Conservation (phyloP, 2,797 vertebrate genomes). For the Ctenopoma kingsleyae region DNA sequence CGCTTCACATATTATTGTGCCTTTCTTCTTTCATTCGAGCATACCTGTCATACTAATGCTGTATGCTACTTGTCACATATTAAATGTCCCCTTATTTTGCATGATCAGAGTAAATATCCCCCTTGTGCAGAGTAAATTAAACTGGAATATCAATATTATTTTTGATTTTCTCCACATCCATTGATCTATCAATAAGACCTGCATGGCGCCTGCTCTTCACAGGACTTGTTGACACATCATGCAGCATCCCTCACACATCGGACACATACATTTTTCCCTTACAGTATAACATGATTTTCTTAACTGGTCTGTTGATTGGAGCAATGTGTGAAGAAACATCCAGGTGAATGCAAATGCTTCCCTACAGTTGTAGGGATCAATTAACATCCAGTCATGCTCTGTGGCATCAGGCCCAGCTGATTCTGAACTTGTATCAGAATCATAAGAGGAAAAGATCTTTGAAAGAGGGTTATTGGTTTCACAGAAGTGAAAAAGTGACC, state of each 20-base stretch:
- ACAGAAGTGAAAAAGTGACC: no score
- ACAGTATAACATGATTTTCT: background rate
- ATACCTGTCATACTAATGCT: background rate
- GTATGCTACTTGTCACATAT: background rate
- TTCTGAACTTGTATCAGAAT: no score
- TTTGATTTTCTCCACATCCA: conserved; percentile 1
- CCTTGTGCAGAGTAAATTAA: background rate
- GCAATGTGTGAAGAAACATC: background rate
- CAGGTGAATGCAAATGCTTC: no score
- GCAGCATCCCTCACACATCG: background rate
- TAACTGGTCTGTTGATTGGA: background rate
- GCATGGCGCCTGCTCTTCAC: background rate
- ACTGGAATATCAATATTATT: background rate
- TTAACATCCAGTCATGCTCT: no score
- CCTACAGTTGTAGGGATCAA: no score
- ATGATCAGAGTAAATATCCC: background rate
- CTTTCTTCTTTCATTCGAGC: background rate
- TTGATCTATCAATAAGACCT: background rate
- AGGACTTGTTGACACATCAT: background rate
- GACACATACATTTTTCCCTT: background rate
- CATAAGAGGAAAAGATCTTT: no score
- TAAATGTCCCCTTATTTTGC: conserved; percentile 5
- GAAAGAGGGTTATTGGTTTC: no score
- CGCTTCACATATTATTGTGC: background rate
- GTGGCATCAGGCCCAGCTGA: no score